A percentile compares a stretch with the other conserved stretches of the same genome.
Evolutionary conservation across 2,888 invertebrate genomes (phyloP).

Genomic region (Helobdella robusta): DNA sequence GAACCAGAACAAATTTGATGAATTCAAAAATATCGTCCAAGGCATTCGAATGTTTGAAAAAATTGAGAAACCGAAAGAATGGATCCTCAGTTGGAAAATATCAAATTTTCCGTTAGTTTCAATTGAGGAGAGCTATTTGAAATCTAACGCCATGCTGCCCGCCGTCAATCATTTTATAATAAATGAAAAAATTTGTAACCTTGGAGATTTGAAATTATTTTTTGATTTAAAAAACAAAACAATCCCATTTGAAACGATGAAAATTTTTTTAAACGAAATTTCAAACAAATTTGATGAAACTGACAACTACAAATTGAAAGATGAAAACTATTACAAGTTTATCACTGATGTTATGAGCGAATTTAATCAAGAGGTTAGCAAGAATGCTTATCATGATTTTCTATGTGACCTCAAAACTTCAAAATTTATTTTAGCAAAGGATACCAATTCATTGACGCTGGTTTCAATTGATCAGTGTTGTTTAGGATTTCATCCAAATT

Average conservation of each 20-base stretch:
- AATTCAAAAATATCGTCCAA: not conserved
- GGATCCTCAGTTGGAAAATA: slow-evolving; percentile 17
- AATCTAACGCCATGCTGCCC: not conserved
- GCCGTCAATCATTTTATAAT: slow-evolving; percentile 2
- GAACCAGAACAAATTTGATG: not conserved
- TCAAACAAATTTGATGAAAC: slow-evolving; percentile 5
- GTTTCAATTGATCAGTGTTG: slow-evolving; percentile 4
- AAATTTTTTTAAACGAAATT: slow-evolving; percentile 5
- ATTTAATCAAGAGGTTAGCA: not conserved
- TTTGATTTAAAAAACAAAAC: slow-evolving; percentile 12
- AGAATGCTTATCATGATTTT: not conserved
- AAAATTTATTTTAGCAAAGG: slow-evolving; percentile 3
- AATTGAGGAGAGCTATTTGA: slow-evolving; percentile 12
- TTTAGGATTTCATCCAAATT: not conserved
- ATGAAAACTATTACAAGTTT: not conserved
- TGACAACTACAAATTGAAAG: not conserved
- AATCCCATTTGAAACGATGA: slow-evolving; percentile 2
- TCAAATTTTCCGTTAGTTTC: not conserved
- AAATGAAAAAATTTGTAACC: not conserved
- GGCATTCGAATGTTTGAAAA: slow-evolving; percentile 13
- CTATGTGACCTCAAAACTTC: not conserved
- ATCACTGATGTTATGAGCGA: not conserved
- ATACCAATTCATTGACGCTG: not conserved
- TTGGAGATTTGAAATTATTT: not conserved
- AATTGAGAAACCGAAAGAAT: slow-evolving; percentile 5